phyloP scores from a whole-genome alignment of 2,113 vertebrate species.

The Anas platyrhynchos region DNA sequence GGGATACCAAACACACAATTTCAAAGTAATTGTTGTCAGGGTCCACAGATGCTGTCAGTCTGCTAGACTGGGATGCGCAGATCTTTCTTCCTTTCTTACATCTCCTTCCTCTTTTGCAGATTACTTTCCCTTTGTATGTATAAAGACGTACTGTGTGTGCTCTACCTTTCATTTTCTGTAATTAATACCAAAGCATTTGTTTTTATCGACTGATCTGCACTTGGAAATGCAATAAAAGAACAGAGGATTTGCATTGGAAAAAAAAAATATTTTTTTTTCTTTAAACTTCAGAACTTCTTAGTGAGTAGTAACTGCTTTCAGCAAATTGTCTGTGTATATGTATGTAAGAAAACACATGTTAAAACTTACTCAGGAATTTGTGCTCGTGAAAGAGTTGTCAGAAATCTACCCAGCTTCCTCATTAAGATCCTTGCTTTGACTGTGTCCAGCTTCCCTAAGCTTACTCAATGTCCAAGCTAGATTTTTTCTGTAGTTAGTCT shows the following conservation, averaged over 20 bases:
- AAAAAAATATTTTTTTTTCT: background rate
- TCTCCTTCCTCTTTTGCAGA: background rate
- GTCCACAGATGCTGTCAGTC: background rate
- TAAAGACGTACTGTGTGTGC: background rate
- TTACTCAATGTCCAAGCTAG: background rate
- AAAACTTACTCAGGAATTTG: background rate
- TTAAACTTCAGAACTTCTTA: background rate
- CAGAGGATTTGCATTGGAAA: background rate
- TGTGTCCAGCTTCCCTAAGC: background rate
- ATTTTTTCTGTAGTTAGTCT: background rate
- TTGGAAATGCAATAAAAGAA: background rate
- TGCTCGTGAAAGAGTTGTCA: background rate
- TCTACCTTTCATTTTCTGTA: background rate
- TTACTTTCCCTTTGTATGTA: background rate
- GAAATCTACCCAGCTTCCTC: background rate
- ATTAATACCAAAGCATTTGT: background rate
- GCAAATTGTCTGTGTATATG: background rate
- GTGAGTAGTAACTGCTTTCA: background rate
- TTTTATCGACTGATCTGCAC: background rate
- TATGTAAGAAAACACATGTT: background rate
- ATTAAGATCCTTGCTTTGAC: background rate
- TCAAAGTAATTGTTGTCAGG: background rate
- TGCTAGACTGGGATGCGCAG: background rate
- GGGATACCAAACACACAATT: background rate
- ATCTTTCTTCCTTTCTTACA: background rate